These are phyloP conservation scores for Streblospio benedicti DNA, from an alignment of 1,140 invertebrate genomes.

Conservation along the genomic window DNA sequence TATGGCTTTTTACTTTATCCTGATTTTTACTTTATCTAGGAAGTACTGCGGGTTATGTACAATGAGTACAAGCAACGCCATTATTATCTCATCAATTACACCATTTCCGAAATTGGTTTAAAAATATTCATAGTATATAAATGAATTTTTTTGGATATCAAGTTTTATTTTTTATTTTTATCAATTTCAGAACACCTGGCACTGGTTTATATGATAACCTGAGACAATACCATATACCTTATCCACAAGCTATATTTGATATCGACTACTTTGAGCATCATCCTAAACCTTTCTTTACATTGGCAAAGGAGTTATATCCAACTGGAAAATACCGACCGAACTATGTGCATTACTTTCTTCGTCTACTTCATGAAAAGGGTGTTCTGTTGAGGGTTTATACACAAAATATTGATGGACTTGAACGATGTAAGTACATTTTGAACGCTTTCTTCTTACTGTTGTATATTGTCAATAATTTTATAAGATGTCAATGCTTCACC, in stretches of 20 bases:
- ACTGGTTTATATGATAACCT: conserved; percentile 88
- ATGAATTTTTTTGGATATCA: too few relatives aligned
- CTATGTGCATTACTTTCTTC: conserved; percentile 45
- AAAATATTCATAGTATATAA: too few relatives aligned
- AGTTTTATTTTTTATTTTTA: conserved; percentile 15
- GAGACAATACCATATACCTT: conserved; percentile 79
- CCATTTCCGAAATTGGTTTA: too few relatives aligned
- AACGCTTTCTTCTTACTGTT: background rate
- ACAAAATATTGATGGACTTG: conserved; percentile 50
- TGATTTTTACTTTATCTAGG: too few relatives aligned
- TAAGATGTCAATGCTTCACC: too few relatives aligned
- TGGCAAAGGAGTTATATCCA: conserved; percentile 48
- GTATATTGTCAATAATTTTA: background rate
- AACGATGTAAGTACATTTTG: conserved; percentile 42
- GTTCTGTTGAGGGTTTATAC: conserved; percentile 46
- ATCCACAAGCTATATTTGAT: conserved; percentile 94
- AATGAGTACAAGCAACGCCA: too few relatives aligned
- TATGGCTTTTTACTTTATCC: too few relatives aligned
- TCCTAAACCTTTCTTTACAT: conserved; percentile 47
- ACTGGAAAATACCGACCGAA: conserved; percentile 46
- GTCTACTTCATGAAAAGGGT: conserved; percentile 41
- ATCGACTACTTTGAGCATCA: conserved; percentile 52
- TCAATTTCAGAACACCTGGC: conserved; percentile 65
- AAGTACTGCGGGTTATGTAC: too few relatives aligned
- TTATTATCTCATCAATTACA: too few relatives aligned